A percentile compares a stretch with the other conserved stretches of the same genome.
Evolutionary conservation across 1,140 invertebrate genomes (phyloP).

Genomic region (Uloborus diversus): DNA sequence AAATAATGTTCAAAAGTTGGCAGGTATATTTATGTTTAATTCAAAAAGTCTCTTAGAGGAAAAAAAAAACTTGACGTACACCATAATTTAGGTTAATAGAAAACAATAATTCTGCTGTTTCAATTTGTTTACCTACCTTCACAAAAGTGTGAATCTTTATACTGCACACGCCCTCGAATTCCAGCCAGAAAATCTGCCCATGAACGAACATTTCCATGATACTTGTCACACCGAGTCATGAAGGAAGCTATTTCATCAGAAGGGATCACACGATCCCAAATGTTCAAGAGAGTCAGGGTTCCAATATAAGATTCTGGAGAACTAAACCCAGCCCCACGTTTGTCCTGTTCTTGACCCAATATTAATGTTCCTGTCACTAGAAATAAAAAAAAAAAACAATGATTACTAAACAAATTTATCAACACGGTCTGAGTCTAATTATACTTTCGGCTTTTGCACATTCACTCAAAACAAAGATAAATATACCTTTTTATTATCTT

Average conservation of each 20-base stretch:
- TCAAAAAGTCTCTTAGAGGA: too few relatives aligned
- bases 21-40: too few relatives aligned
- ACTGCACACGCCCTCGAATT: slow-evolving; percentile 69
- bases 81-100: too few relatives aligned
- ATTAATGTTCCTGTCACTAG: slow-evolving; percentile 71
- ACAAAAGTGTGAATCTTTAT: slow-evolving; percentile 64
- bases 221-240: slow-evolving; percentile 68
- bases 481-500: too few relatives aligned
- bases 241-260: slow-evolving; percentile 66
- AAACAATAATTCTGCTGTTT: too few relatives aligned
- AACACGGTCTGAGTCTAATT: too few relatives aligned
- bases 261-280: slow-evolving; percentile 71
- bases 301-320: slow-evolving; percentile 75
- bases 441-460: too few relatives aligned
- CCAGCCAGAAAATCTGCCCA: slow-evolving; percentile 73
- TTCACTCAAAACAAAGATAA: too few relatives aligned
- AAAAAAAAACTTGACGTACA: too few relatives aligned
- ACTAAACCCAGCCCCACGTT: slow-evolving; percentile 72
- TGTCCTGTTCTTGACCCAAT: slow-evolving; percentile 78
- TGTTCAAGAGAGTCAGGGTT: slow-evolving; percentile 70
- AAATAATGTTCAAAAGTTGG: too few relatives aligned
- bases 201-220: slow-evolving; percentile 69
- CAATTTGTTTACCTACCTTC: slow-evolving; percentile 66
- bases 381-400: slow-evolving; percentile 46
- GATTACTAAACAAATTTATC: not conserved